A percentile compares a stretch with the other conserved stretches of the same genome.
Evolutionary conservation across 2,888 invertebrate genomes (phyloP).

Genomic region (Caradrina kadenii): DNA sequence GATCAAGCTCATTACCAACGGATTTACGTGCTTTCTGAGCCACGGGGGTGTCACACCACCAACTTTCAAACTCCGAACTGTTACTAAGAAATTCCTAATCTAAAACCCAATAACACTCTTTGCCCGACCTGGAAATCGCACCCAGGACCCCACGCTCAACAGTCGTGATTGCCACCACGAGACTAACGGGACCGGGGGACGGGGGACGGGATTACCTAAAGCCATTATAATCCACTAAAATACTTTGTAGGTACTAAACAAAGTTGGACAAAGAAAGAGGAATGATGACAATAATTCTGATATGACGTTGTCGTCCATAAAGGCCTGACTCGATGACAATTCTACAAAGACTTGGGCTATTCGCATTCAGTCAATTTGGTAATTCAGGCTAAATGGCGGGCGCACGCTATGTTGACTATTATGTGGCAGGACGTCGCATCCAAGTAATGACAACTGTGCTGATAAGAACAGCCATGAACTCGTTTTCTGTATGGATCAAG

Average conservation of each 20-base stretch:
- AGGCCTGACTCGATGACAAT: background rate
- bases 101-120: no score
- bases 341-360: constrained; percentile 17
- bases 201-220: background rate
- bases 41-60: no score
- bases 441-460: background rate
- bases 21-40: no score
- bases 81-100: no score
- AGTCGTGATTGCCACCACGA: no score
- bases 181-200: no score
- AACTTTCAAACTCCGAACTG: no score
- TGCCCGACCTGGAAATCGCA: no score
- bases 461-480: background rate
- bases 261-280: background rate
- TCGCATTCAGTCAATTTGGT: constrained; percentile 33
- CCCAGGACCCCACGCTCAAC: no score
- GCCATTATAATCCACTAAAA: background rate
- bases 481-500: no score
- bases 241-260: background rate
- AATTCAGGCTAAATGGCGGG: constrained; percentile 12
- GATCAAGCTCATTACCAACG: no score
- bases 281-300: background rate
- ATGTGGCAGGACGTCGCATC: constrained; percentile 9
- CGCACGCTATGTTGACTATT: constrained; percentile 19
- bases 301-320: background rate